Base-by-base conservation (phyloP, 2,888 invertebrate species). In the Cheilosia variabilis region DNA sequence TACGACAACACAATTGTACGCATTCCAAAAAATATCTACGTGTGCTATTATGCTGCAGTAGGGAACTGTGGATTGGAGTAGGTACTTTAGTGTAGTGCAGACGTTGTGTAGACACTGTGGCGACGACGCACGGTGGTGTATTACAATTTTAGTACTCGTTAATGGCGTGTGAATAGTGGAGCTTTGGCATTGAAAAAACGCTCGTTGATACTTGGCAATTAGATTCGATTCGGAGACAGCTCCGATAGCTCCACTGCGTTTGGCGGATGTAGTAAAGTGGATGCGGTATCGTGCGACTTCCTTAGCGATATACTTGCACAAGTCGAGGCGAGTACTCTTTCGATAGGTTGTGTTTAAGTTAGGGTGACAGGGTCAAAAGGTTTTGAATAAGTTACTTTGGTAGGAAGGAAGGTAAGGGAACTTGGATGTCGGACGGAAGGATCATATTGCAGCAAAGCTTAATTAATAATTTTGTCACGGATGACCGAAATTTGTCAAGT, bases 101-200 rank as follows among this genome's bases (percentile, higher is more conserved):
- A 79, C 47, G 5, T 17, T 43, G 17, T 66, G 65, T 62, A 69
- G 77, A 77, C 62, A 37, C 45, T 41, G 19, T 72, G 73, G 55
- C 52, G 60, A 41, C 58, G 52, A 47, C 31, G 9, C 31, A 31
- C 17, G 63, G 45, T 34, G 50, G 9, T 72, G 34, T 55, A 47
- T 45, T 73, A 47, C 57, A 24, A 58, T 24, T 22, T 62, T 37
- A 47, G 53, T 75, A 19, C 50, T 69, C n/a, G 45, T 53, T 66
- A 34, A 57, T 68, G 43, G 62, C 63, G 41, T 47, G 80, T 80
- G 47, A 58, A 68, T 55, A 57, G 34, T 81, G 60, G 47, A 58
- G 19, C 45, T 69, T 71, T 76, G 76, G 73, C 76, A 81, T 76
- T 81, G 76, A 81, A 75, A 68, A 75, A 68, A 27, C 22, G 19